Evolutionary conservation across 2,888 invertebrate genomes (phyloP), one percentile per base, ranked within the genome.

Genomic region (Busseola fusca): DNA sequence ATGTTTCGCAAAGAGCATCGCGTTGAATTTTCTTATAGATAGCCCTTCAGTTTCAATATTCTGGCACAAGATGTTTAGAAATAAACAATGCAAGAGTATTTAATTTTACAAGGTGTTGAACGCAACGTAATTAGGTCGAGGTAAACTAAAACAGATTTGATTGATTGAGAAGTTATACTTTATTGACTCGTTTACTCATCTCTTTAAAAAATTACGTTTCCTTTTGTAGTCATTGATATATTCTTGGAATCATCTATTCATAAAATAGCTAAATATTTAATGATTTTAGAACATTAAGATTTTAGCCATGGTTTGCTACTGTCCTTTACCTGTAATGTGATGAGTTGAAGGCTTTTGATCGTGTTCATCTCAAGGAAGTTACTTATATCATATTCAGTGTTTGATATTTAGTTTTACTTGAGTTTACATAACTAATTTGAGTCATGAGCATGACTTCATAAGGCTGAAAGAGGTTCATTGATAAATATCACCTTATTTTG

Each of bases 61-160:
- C 81, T 86, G 84, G 86, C 83, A 84, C 64, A 59, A 59, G 59
- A 37, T 63, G 63, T 66, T 67, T 52, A 45, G 50, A 74, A 75
- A 76, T 73, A 74, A 80, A 85, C 78, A 78, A 80, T 84, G 50
- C 65, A 45, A 65, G 71, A 74, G 72, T 76, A 74, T 86, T 80
- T 76, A 65, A 73, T 81, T 86, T 85, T 76, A 84, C 66, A 76
- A 81, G 37, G 58, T 76, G 78, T 67, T 74, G 70, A 82, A 71
- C 66, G 76, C 60, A 50, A 70, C 67, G 54, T 72, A 63, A 78
- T 77, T 70, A 63, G 84, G 86, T 83, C 86, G 84, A 80, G 86
- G 81, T 74, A 50, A 76, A 69, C 74, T 65, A 73, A 78, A 84
- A 74, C 54, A 48, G 54, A 58, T 80, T 76, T 77, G 72, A 76